Base-by-base conservation (phyloP, 1,140 invertebrate genomes). In the Drosophila varians region DNA sequence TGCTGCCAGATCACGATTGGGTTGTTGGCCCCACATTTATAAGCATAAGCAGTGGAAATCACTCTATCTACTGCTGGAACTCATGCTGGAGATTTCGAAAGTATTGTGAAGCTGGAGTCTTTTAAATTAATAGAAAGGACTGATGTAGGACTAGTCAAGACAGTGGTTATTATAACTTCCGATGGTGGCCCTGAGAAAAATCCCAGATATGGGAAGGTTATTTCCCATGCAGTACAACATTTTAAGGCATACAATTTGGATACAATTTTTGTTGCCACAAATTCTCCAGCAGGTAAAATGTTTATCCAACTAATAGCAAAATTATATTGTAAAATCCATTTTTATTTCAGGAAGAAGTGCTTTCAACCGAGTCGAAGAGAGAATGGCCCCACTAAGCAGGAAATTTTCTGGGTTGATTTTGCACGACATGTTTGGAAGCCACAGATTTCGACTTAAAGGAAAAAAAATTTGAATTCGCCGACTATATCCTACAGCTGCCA, bases 1-100 rank as follows among this genome's bases (percentile, higher is more conserved):
- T 92, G 28, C 74, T 92, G 18, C 91, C 92, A 26, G 91, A 92
- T 76, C 91, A 92, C 80, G 92, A 92, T 69, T 92, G 78, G 68
- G 88, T 92, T 8, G 74, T 92, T 66, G 26, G 92, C 84, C 31
- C 31, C 40, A 19, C 26, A 28, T 28, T 28, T 8, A 28, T 28
- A 36, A 42, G 12, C 91, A 92, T 61, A 91, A 91, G 60, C 28
- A 28, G 26, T 28, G 26, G 26, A 28, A 28, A 28, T 7, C 26
- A 28, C 9, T 28, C 26, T 9, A 28, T 28, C 26, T 28, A 28
- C 26, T 28, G 26, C 8, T 28, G 26, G 26, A 28, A 28, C 26
- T 8, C 26, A 11, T 28, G 26, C 26, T 28, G 9, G 26, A 28
- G 26, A 28, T 28, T 28, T 28, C 26, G 26, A 28, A 7, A 28